Evolutionary conservation across 1,140 invertebrate species (phyloP).

Genomic region (Camponotus floridanus): DNA sequence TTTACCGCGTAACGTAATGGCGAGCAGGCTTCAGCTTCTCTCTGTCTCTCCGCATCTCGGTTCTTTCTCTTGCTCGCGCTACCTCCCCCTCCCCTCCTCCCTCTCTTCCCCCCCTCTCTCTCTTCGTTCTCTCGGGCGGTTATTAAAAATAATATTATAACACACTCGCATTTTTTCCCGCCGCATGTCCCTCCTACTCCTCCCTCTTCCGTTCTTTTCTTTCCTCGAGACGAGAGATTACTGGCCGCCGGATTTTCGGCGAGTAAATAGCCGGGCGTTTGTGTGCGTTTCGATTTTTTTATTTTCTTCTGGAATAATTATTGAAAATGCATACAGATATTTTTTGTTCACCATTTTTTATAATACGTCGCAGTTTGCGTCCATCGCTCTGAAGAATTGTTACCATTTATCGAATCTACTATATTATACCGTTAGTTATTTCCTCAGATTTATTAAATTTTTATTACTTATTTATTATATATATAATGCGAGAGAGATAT

Average conservation of each 20-base stretch:
- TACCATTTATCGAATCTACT: background rate
- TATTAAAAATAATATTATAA: slow-evolving; percentile 76
- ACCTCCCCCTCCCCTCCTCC: background rate
- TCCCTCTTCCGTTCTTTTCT: slow-evolving; percentile 33
- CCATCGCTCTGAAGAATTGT: background rate
- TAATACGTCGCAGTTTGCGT: background rate
- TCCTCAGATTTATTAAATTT: background rate
- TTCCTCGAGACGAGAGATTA: slow-evolving; percentile 62
- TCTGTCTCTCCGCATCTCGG: slow-evolving; percentile 65
- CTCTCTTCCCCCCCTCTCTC: slow-evolving; percentile 43
- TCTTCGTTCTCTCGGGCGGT: slow-evolving; percentile 60
- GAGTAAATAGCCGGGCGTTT: slow-evolving; percentile 49
- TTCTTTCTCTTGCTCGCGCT: slow-evolving; percentile 60
- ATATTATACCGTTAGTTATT: background rate
- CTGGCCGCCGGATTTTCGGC: slow-evolving; percentile 64
- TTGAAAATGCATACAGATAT: background rate
- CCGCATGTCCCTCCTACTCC: slow-evolving; percentile 28
- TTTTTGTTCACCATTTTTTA: slow-evolving; percentile 62
- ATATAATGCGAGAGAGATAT: background rate
- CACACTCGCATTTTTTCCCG: slow-evolving; percentile 50
- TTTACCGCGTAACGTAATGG: slow-evolving; percentile 86
- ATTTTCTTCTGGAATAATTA: slow-evolving; percentile 51
- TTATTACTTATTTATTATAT: slow-evolving; percentile 22
- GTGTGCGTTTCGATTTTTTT: slow-evolving; percentile 30
- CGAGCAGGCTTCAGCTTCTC: slow-evolving; percentile 81